These are phyloP conservation scores for Drosophila borealis DNA, from an alignment of 2,888 invertebrate genomes.

Conservation along the genomic window DNA sequence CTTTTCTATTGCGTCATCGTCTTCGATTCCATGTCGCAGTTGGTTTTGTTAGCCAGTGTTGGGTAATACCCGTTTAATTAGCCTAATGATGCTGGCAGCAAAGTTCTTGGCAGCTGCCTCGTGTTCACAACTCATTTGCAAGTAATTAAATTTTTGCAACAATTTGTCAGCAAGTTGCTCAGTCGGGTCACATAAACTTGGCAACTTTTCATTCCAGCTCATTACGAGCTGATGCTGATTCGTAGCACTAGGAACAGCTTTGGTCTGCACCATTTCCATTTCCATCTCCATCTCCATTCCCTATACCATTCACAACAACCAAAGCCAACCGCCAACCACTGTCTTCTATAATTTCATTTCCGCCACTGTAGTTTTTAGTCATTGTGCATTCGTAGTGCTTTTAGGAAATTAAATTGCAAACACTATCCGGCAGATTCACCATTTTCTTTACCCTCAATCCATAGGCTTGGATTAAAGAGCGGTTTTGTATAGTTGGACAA, in stretches of 20 bases:
- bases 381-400: constrained; percentile 48
- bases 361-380: constrained; percentile 58
- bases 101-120: constrained; percentile 44
- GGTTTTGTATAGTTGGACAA: not conserved
- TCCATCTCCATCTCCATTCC: no score
- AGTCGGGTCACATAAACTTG: constrained; percentile 64
- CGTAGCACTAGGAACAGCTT: constrained; percentile 15
- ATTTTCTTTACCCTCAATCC: not conserved
- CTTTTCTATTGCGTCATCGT: not conserved
- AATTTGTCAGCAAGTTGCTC: constrained; percentile 57
- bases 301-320: not conserved
- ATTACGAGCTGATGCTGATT: constrained; percentile 47
- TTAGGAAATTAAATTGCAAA: constrained; percentile 70
- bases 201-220: constrained; percentile 59
- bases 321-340: constrained; percentile 3
- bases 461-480: not conserved
- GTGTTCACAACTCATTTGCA: constrained; percentile 64
- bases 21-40: constrained; percentile 14
- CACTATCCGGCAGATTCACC: constrained; percentile 64
- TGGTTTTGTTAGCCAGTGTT: constrained; percentile 30
- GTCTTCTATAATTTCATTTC: constrained; percentile 66
- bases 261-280: not conserved
- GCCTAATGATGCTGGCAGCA: constrained; percentile 45
- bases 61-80: constrained; percentile 56
- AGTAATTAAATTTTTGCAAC: constrained; percentile 64